Base-by-base conservation (phyloP, 2,888 invertebrate species). In the Drosophila sordidula region DNA sequence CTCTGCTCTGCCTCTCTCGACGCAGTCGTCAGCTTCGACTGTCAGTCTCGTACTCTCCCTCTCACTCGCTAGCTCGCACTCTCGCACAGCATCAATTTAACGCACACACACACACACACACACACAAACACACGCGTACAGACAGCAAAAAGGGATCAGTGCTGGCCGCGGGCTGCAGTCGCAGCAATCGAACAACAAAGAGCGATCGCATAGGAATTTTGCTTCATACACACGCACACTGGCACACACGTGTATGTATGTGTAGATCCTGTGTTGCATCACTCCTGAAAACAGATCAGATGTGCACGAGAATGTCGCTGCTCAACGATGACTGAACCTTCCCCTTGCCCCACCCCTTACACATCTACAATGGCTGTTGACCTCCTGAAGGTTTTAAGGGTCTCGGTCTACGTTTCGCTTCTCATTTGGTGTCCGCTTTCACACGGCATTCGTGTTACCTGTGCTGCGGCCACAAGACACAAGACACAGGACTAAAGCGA, bases 181-280 rank as follows among this genome's bases (percentile, higher is more conserved):
- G 49, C 61, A 47, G 54, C 52, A 42, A 42, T 46, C 45, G 56
- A 59, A 63, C 63, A 73, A 82, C 74, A 88, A 86, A 88, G 75
- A 63, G n/a, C 70, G 79, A 88, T 86, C 87, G 56, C 71, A 87
- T 78, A 75, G 81, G 81, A 81, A 81, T 81, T 85, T 87, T 85
- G 18, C 73, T 59, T 57, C 26, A 16, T 34, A 14, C 26, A 26
- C 39, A 52, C 39, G 29, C 34, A 47, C 26, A 61, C 16, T 44
- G 16, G 5, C 39, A 38, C 5, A 29, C 32, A 18, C 34, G 50
- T 61, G 41, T 58, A 12, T 56, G 50, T 54, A 14, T 51, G 62
- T 61, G 54, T 75, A 52, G 57, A 82, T 87, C 86, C 87, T 82
- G 80, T 68, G 82, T 82, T 82, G 81, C 81, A 82, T 82, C 81